Evolutionary conservation across 2,888 invertebrate genomes (phyloP).

Genomic region (Hemithea aestivaria): DNA sequence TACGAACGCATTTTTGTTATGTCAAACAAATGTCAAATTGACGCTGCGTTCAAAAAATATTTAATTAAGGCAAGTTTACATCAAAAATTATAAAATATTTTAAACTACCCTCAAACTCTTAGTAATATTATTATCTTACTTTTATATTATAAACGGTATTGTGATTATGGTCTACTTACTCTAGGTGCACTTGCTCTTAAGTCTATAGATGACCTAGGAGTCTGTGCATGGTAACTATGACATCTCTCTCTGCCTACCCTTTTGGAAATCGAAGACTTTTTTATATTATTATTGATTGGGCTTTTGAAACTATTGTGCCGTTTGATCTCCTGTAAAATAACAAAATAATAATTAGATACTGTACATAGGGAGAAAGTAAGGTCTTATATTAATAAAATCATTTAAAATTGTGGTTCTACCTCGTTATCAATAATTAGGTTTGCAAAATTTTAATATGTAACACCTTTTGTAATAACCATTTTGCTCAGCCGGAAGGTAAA

Average conservation of each 20-base stretch:
- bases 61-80: too few species aligned
- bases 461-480: too few species aligned
- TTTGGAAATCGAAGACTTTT: conserved; percentile 47
- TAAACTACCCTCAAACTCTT: too few species aligned
- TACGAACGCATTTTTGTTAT: conserved; percentile 49
- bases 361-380: too few species aligned
- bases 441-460: too few species aligned
- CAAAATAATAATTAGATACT: neutral
- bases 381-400: too few species aligned
- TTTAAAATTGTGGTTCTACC: too few species aligned
- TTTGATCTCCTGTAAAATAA: conserved; percentile 46
- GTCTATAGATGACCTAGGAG: conserved; percentile 30
- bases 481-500: too few species aligned
- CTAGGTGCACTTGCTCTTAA: conserved; percentile 38
- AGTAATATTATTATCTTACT: too few species aligned
- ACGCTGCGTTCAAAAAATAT: conserved; percentile 33
- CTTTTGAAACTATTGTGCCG: conserved; percentile 62
- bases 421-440: too few species aligned
- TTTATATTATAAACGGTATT: too few species aligned
- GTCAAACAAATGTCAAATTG: conserved; percentile 35
- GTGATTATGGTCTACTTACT: conserved; percentile 41
- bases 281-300: conserved; percentile 42
- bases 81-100: too few species aligned
- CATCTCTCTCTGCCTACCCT: conserved; percentile 62
- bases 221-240: conserved; percentile 57